A percentile compares a stretch with the other conserved stretches of the same genome.
phyloP scores from a whole-genome alignment of 1,140 invertebrate genomes.

The Chironomus striatipennis region DNA sequence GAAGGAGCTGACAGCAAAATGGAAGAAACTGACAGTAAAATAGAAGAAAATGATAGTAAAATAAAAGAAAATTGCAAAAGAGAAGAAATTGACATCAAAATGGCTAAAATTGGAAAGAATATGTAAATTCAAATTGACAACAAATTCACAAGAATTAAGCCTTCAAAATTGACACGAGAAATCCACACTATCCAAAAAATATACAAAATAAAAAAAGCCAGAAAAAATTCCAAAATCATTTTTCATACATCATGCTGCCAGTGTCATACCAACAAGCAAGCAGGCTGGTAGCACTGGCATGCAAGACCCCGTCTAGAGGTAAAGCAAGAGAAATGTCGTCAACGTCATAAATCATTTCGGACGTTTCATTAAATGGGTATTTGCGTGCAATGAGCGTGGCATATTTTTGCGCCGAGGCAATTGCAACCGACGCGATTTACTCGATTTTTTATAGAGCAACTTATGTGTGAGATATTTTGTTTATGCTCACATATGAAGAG shows the following conservation, averaged over 20 bases:
- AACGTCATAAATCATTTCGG: constrained; percentile 16
- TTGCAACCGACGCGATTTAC: neutral
- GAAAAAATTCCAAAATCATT: neutral
- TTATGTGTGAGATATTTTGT: neutral
- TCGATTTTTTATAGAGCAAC: neutral
- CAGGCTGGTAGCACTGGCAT: neutral
- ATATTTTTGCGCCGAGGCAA: neutral
- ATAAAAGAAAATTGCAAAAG: too few species aligned
- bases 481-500: neutral
- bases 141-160: too few species aligned
- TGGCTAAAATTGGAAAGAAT: too few species aligned
- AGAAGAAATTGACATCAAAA: too few species aligned
- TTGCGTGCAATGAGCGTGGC: constrained; percentile 17
- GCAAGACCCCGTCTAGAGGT: neutral
- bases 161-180: too few species aligned
- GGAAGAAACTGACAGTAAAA: too few species aligned
- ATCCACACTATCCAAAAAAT: too few species aligned
- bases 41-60: too few species aligned
- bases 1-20: too few species aligned
- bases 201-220: too few species aligned
- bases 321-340: neutral
- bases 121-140: too few species aligned
- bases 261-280: neutral
- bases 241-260: constrained; percentile 12
- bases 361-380: constrained; percentile 20